A percentile compares a stretch with the other conserved stretches of the same genome.
Conservation (phyloP, 2,113 vertebrate genomes). For the Microtus ochrogaster region DNA sequence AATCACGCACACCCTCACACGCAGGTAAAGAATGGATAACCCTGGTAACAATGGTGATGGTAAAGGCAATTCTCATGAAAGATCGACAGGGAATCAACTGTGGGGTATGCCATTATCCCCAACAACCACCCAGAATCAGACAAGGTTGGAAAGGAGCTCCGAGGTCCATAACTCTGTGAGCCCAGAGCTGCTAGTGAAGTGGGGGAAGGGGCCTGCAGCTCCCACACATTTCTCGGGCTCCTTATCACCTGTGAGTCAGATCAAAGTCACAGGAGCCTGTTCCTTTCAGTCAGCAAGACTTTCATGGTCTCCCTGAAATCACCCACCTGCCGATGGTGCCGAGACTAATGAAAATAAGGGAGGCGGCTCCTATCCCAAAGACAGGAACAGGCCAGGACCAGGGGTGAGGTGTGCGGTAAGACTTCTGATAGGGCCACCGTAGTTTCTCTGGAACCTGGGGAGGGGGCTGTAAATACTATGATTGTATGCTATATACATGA, state of each 20-base stretch:
- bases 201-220: neutral
- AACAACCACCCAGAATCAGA: neutral
- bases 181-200: neutral
- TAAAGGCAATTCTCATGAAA: constrained; percentile 31
- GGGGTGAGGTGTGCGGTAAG: neutral
- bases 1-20: neutral
- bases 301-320: constrained; percentile 13
- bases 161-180: neutral
- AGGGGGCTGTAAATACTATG: neutral
- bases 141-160: neutral
- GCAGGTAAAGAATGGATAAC: neutral
- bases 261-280: neutral
- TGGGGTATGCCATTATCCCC: neutral
- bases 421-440: neutral
- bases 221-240: neutral
- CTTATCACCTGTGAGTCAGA: too few relatives aligned
- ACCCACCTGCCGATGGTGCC: neutral
- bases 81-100: neutral
- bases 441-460: neutral
- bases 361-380: neutral
- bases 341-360: constrained; percentile 40
- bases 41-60: neutral
- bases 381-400: neutral
- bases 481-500: neutral
- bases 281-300: constrained; percentile 50